A percentile compares a stretch with the other conserved stretches of the same genome.
Evolutionary conservation across 2,797 vertebrate genomes (phyloP).

Genomic region (Acanthurus leucopareius): DNA sequence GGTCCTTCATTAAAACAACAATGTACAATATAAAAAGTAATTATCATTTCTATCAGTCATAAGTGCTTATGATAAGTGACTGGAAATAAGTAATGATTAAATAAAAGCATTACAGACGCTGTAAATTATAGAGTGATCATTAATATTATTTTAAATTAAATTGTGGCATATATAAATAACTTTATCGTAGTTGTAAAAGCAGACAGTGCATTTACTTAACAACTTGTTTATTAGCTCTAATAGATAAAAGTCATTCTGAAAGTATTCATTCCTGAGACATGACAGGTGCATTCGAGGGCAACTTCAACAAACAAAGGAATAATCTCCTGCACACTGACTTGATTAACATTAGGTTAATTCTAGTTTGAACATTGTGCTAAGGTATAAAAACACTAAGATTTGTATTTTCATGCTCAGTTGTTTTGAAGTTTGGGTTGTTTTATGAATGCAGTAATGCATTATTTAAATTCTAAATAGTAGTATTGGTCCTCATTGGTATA

Average conservation of each 20-base stretch:
- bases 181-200: background rate
- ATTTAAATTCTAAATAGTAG: background rate
- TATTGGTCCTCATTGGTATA: too few relatives aligned
- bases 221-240: too few relatives aligned
- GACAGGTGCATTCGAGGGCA: background rate
- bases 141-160: background rate
- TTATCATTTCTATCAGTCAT: conserved; percentile 1
- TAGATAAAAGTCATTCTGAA: too few relatives aligned
- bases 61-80: conserved; percentile 7
- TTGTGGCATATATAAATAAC: background rate
- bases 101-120: background rate
- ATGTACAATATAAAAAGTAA: background rate
- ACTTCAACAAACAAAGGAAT: background rate
- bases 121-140: background rate
- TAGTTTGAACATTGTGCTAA: background rate
- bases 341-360: background rate
- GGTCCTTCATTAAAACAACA: conserved; percentile 25
- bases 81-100: conserved; percentile 11
- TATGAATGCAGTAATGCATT: background rate
- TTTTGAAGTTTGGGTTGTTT: background rate
- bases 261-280: too few relatives aligned
- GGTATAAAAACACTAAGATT: background rate
- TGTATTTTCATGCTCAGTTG: background rate
- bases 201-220: background rate
- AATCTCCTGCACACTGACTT: too few relatives aligned